phyloP scores from a whole-genome alignment of 2,797 vertebrate species.

The Takifugu rubripes region DNA sequence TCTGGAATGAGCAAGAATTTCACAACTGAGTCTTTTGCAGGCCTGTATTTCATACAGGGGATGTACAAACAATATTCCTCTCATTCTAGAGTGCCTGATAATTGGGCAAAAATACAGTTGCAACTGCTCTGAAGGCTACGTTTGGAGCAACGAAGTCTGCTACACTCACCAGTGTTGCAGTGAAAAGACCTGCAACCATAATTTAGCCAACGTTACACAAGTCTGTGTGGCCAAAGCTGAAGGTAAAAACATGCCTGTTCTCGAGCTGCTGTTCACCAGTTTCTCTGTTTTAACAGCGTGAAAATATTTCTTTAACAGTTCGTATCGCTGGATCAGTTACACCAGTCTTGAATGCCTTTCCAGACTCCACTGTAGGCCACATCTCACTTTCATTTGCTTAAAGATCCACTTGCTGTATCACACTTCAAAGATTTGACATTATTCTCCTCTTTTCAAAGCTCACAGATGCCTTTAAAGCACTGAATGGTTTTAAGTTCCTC shows the following conservation, averaged over 20 bases:
- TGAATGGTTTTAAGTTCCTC: constrained; percentile 55
- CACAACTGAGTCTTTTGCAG: too few species aligned
- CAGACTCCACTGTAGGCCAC: background rate
- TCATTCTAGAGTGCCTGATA: constrained; percentile 61
- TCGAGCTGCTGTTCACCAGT: background rate
- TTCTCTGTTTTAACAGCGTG: background rate
- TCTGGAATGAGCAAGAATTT: too few species aligned
- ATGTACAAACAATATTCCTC: background rate
- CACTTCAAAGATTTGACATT: background rate
- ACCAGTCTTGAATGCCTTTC: fast-evolving
- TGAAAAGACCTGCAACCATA: constrained; percentile 29
- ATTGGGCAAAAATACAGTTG: constrained; percentile 39
- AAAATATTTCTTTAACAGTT: constrained; percentile 38
- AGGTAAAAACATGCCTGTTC: constrained; percentile 32
- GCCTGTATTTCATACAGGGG: too few species aligned
- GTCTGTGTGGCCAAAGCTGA: constrained; percentile 55
- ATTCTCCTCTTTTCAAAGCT: constrained; percentile 49
- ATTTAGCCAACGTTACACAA: constrained; percentile 37
- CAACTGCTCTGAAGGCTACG: constrained; percentile 47
- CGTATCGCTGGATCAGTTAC: constrained; percentile 26
- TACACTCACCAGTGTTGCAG: constrained; percentile 46
- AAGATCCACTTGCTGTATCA: background rate
- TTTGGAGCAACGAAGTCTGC: constrained; percentile 68
- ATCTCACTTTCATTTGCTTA: background rate
- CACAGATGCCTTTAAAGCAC: fast-evolving